phyloP scores from a whole-genome alignment of 2,797 vertebrate genomes.

The Valencia hispanica region DNA sequence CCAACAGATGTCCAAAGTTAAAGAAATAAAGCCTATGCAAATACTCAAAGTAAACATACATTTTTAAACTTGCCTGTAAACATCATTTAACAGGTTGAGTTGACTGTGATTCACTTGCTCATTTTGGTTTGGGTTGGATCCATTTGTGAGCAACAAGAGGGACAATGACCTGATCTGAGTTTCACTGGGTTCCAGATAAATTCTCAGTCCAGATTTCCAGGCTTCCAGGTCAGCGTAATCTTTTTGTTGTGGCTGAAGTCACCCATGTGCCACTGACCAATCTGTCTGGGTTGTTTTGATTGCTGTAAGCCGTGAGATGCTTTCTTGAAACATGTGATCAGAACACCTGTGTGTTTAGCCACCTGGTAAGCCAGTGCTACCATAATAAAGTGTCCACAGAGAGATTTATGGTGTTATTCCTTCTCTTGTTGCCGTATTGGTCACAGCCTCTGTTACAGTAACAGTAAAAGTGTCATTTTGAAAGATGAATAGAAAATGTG shows the following conservation, averaged over 20 bases:
- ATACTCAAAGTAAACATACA: neutral
- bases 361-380: neutral
- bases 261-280: neutral
- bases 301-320: neutral
- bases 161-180: neutral
- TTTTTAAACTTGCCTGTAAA: neutral
- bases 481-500: neutral
- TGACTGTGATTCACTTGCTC: neutral
- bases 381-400: neutral
- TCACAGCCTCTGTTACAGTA: neutral
- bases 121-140: neutral
- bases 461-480: neutral
- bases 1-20: neutral
- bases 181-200: neutral
- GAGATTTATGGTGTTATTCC: neutral
- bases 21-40: neutral
- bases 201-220: neutral
- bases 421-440: neutral
- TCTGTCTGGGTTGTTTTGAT: conserved; percentile 5
- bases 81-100: neutral
- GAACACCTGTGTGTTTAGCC: neutral
- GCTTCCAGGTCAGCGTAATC: neutral
- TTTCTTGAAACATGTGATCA: conserved; percentile 3
- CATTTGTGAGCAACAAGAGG: neutral
- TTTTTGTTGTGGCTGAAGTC: neutral